phyloP scores from a whole-genome alignment of 2,888 invertebrate species.

The Andrena hattorfiana region DNA sequence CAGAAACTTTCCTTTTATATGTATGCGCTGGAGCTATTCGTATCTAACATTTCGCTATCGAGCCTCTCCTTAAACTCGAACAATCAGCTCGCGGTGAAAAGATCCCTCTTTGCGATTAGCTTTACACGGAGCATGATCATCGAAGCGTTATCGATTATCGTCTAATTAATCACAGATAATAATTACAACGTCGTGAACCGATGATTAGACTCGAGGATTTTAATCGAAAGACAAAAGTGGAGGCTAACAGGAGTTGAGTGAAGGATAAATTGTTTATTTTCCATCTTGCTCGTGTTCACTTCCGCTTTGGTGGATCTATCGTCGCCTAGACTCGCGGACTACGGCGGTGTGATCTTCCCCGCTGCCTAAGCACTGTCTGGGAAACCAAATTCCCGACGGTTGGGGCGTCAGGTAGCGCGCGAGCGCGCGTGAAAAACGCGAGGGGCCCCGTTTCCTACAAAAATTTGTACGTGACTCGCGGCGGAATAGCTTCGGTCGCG shows the following conservation, averaged over 20 bases:
- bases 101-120: too few relatives aligned
- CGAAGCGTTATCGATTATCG: background rate
- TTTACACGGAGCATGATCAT: too few relatives aligned
- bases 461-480: slow-evolving; percentile 71
- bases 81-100: too few relatives aligned
- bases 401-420: slow-evolving; percentile 40
- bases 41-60: too few relatives aligned
- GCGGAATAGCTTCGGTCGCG: slow-evolving; percentile 58
- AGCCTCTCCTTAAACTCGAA: too few relatives aligned
- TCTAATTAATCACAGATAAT: background rate
- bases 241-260: background rate
- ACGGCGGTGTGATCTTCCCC: slow-evolving; percentile 6
- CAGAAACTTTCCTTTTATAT: too few relatives aligned
- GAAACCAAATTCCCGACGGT: slow-evolving; percentile 47
- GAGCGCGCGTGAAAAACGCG: slow-evolving; percentile 21
- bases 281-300: slow-evolving; percentile 1
- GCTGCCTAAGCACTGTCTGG: slow-evolving; percentile 53
- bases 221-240: too few relatives aligned
- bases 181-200: too few relatives aligned
- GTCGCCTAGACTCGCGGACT: background rate
- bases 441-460: slow-evolving; percentile 51
- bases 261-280: background rate
- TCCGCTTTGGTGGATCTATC: slow-evolving; percentile 7
- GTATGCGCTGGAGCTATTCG: too few relatives aligned
- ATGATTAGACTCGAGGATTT: too few relatives aligned